Evolutionary conservation across 1,140 invertebrate species (phyloP), one percentile per base, ranked within the genome.

Genomic region (Brachionus sp.): DNA sequence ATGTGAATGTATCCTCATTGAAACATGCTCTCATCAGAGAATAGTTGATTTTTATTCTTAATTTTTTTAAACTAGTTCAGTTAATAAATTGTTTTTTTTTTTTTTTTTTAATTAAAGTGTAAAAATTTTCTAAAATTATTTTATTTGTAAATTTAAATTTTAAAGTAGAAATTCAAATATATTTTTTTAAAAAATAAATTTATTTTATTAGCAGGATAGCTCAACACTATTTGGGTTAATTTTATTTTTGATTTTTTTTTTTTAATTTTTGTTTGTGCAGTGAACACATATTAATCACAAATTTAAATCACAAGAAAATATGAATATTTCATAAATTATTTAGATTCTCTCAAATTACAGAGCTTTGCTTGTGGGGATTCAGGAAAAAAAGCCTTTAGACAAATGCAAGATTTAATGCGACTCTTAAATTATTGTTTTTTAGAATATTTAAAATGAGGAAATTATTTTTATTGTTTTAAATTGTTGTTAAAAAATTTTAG

Each of bases 21-120:
- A 73, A 5, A 37, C 33, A 42, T 73, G 68, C 16, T 13, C 16
- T 39, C 42, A 75, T 75, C 70, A 75, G 46, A 44, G 39, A 46
- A 46, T 75, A 46, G 70, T 75, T 29, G 70, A 75, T 75, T 75
- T 75, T 23, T 75, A 75, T 25, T 46, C 70, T 39, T 70, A 70
- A 44, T 42, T 37, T 57, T n/a, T 37, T 39, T 16, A 70, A 37
- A 37, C 37, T 37, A 57, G 50, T 57, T 57, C 50, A 57, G 50
- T 19, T 57, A 57, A 57, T 19, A 25, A 19, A 57, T 57, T 66
- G 33, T 66, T 66, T 66, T 66, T 33, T 66, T 66, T 66, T 33
- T 66, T 66, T 33, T 33, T 66, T 5, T 33, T 66, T 35, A 66
- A 16, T 13, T 33, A 13, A 66, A 66, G 3, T 33, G 25, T 66